A percentile compares a stretch with the other conserved stretches of the same genome.
Evolutionary conservation across 2,888 invertebrate species (phyloP).

Genomic region (Tinea semifulvella): DNA sequence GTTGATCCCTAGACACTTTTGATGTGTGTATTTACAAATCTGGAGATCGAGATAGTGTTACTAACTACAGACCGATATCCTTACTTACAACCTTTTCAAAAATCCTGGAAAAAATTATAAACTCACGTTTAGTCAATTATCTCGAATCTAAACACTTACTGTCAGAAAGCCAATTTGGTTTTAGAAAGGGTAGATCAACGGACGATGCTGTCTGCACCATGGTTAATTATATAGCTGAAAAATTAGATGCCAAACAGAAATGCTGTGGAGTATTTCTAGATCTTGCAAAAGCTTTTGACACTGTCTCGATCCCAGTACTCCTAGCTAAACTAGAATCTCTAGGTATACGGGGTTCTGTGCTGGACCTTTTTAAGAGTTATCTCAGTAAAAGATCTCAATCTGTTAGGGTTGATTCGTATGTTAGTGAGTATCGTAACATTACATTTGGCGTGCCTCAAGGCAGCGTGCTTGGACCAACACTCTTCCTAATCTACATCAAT

Average conservation of each 20-base stretch:
- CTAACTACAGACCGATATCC: constrained; percentile 18
- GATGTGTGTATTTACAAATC: constrained; percentile 18
- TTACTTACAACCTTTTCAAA: constrained; percentile 17
- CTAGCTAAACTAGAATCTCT: constrained; percentile 8
- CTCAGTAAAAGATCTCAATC: background rate
- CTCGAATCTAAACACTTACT: background rate
- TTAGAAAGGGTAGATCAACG: constrained; percentile 12
- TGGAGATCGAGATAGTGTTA: constrained; percentile 15
- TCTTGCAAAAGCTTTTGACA: constrained; percentile 6
- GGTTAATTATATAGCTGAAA: background rate
- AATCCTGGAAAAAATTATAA: background rate
- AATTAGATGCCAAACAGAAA: background rate
- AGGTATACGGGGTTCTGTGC: constrained; percentile 9
- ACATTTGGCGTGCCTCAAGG: constrained; percentile 9
- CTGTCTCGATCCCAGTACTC: constrained; percentile 8
- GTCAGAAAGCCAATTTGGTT: constrained; percentile 16
- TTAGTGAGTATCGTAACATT: background rate
- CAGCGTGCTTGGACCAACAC: constrained; percentile 7
- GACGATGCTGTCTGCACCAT: background rate
- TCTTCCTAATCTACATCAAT: constrained; percentile 11
- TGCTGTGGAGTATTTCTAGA: constrained; percentile 12
- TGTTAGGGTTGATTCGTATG: background rate
- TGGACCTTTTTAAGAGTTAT: constrained; percentile 8
- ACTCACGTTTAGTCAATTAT: background rate
- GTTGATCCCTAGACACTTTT: too few species aligned